Evolutionary conservation across 92 coral and sea anemone species (phyloP).

Genomic region (Umimayanthus chanpuru): DNA sequence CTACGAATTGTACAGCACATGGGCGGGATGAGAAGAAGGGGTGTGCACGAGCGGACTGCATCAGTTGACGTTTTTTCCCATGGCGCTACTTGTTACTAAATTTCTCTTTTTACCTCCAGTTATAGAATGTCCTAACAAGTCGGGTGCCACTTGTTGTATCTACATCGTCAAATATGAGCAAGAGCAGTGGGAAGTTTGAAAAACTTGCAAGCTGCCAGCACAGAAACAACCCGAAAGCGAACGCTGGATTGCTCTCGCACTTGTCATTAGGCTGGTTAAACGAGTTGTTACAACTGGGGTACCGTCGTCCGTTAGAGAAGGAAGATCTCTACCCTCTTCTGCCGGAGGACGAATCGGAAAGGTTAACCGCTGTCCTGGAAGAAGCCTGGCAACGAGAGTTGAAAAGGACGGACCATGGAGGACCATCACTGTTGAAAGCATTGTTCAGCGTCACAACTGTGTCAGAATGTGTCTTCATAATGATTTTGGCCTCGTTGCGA

Average conservation of each 20-base stretch:
- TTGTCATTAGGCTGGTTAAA: constrained; percentile 14
- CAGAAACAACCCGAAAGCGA: constrained; percentile 2
- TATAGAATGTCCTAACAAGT: too few species aligned
- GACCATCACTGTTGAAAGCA: not conserved
- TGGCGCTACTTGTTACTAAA: too few species aligned
- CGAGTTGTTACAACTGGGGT: constrained; percentile 22
- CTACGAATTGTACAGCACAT: too few species aligned
- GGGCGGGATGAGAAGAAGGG: too few species aligned
- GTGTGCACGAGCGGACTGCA: too few species aligned
- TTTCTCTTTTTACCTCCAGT: too few species aligned
- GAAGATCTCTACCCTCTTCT: constrained; percentile 13
- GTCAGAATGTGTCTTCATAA: not conserved
- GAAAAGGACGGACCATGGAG: not conserved
- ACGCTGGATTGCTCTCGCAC: not conserved
- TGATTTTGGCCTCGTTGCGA: not conserved
- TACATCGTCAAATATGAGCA: not conserved
- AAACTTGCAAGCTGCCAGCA: not conserved
- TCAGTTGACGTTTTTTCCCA: too few species aligned
- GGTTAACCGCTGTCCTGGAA: not conserved
- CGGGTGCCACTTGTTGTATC: too few species aligned
- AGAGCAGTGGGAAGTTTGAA: not conserved
- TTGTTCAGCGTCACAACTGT: not conserved
- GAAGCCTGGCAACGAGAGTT: not conserved
- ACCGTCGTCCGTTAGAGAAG: constrained; percentile 1
- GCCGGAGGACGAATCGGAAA: constrained; percentile 26